Evolutionary conservation across 1,140 invertebrate genomes (phyloP), one percentile per base, ranked within the genome.

Genomic region (Protaetia brevitarsis): DNA sequence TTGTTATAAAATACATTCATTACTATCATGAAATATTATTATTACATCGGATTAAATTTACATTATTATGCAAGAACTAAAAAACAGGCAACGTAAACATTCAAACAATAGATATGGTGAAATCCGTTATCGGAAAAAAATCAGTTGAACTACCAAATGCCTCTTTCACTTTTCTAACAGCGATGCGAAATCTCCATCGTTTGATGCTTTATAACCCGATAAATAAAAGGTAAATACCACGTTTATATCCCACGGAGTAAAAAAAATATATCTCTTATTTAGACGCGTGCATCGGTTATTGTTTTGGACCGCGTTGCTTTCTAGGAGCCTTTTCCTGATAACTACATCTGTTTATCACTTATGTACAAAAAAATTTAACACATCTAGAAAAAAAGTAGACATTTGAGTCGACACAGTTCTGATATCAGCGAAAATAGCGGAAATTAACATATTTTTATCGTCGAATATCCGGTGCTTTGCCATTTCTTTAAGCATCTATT

Each of bases 161-260:
- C 11, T 51, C n/a, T n/a, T n/a, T n/a, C n/a, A n/a, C n/a, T n/a
- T n/a, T n/a, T n/a, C n/a, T n/a, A n/a, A n/a, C n/a, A n/a, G n/a
- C 19, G 7, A 51, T 19, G 11, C 26, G 41, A 51, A 51, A 19
- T 51, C 41, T 23, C n/a, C 8, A 23, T 51, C 26, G 26, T 51
- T 51, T 23, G 41, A 7, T 21, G 13, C 8, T 10, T 16, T 23
- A 51, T 16, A n/a, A 16, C n/a, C 41, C n/a, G 41, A 19, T 23
- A 51, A 19, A 51, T 1, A 51, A 7, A 21, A 51, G 8, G 8
- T 51, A 51, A 19, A 1, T 51, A 51, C 26, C 41, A 51, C 41
- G 41, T 51, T 51, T 51, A 51, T 23, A 19, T 51, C 41, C 41
- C 41, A 51, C 21, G 13, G 41, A 51, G 41, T 51, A 51, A 51